phyloP scores from a whole-genome alignment of 1,140 invertebrate genomes.

The Aphis gossypii region DNA sequence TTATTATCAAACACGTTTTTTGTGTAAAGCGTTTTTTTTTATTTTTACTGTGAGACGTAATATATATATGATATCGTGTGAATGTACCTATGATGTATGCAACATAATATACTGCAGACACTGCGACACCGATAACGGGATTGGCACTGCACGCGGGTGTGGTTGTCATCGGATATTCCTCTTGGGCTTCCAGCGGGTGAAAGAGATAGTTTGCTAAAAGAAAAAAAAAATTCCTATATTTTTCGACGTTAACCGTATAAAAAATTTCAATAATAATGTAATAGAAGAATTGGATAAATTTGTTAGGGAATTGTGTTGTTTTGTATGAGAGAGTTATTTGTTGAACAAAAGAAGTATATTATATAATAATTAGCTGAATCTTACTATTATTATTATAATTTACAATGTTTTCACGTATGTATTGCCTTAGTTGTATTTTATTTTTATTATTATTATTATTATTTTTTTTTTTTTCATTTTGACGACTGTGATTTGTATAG shows the following conservation, averaged over 20 bases:
- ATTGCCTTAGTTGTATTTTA: slow-evolving; percentile 18
- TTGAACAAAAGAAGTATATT: slow-evolving; percentile 20
- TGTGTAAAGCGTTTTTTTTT: not conserved
- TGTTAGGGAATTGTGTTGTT: slow-evolving; percentile 35
- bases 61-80: not conserved
- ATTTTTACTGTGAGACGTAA: not conserved
- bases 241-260: slow-evolving; percentile 10
- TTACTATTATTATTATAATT: slow-evolving; percentile 15
- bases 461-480: slow-evolving; percentile 49
- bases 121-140: not conserved
- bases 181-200: slow-evolving; percentile 32
- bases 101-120: not conserved
- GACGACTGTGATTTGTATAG: slow-evolving; percentile 57
- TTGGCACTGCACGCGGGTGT: not conserved
- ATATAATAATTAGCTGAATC: not conserved
- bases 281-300: slow-evolving; percentile 2
- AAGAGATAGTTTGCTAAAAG: slow-evolving; percentile 2
- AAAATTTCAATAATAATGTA: not conserved
- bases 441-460: not conserved
- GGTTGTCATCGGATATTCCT: not conserved
- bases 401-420: slow-evolving; percentile 40
- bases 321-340: slow-evolving; percentile 20
- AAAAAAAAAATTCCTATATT: slow-evolving; percentile 9
- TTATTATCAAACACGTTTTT: slow-evolving; percentile 5
- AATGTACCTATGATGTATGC: not conserved